phyloP scores from a whole-genome alignment of 2,113 vertebrate genomes.

The Anguilla japonica region DNA sequence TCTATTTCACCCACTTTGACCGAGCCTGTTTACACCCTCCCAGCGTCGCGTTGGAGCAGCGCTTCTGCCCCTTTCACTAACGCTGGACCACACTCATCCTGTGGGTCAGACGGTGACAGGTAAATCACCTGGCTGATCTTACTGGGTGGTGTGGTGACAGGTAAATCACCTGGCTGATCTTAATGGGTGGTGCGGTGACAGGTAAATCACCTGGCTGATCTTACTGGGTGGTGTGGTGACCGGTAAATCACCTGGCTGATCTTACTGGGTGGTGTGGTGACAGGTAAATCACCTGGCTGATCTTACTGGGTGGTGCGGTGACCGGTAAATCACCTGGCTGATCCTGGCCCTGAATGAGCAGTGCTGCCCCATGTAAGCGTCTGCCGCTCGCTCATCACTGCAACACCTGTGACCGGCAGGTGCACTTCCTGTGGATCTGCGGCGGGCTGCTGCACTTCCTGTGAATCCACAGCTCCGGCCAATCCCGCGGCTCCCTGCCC shows the following conservation, averaged over 20 bases:
- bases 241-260: too few relatives aligned
- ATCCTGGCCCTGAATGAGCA: neutral
- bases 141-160: neutral
- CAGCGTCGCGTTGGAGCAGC: neutral
- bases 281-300: too few relatives aligned
- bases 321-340: neutral
- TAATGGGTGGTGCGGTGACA: too few relatives aligned
- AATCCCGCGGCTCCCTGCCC: too few relatives aligned
- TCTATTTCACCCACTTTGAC: neutral
- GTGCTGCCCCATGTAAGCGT: neutral
- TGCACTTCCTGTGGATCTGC: too few relatives aligned
- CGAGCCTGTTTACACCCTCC: neutral
- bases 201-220: too few relatives aligned
- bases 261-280: too few relatives aligned
- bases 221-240: too few relatives aligned
- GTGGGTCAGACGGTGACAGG: neutral
- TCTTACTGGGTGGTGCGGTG: too few relatives aligned
- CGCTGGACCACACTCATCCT: neutral
- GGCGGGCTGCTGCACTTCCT: too few relatives aligned
- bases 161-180: too few relatives aligned
- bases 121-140: neutral
- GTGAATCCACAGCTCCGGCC: neutral
- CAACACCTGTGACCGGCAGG: too few relatives aligned
- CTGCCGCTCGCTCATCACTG: neutral
- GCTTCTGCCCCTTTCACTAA: neutral